Percentiles rank a stretch among this genome's conserved stretches.
Conservation (phyloP, 1,140 invertebrate genomes). For the Aphelinus certus region DNA sequence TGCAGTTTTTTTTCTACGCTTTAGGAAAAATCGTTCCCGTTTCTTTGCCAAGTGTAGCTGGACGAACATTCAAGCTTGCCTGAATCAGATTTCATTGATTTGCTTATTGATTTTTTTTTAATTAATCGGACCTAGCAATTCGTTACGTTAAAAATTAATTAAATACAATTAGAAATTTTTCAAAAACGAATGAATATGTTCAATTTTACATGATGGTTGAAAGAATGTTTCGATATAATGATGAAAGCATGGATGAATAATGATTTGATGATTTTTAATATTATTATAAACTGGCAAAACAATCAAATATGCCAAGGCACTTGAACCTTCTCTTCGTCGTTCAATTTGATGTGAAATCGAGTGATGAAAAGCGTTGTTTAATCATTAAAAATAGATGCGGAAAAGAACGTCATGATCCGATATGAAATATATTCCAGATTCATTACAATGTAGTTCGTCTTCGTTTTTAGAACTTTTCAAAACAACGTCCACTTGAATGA, state of each 20-base stretch:
- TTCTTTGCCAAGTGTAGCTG: not conserved
- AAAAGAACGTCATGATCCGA: conserved; percentile 24
- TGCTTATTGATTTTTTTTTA: conserved; percentile 17
- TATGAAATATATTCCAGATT: conserved; percentile 41
- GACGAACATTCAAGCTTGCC: conserved; percentile 33
- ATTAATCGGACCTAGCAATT: no score
- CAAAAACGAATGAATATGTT: no score
- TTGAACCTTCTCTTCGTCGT: conserved; percentile 28
- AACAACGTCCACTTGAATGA: not conserved
- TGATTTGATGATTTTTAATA: not conserved
- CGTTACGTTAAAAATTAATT: no score
- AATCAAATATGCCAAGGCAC: conserved; percentile 39
- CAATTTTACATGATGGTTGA: no score
- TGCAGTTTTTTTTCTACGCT: not conserved
- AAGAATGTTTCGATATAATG: no score
- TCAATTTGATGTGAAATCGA: conserved; percentile 16
- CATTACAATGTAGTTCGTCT: not conserved
- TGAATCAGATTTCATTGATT: conserved; percentile 29
- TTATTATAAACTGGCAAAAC: conserved; percentile 3
- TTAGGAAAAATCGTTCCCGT: not conserved
- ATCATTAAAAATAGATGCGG: conserved; percentile 9
- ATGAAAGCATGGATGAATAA: not conserved
- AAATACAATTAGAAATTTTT: no score
- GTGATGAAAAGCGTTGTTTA: conserved; percentile 9
- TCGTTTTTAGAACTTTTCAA: not conserved